Conservation (phyloP, 2,797 vertebrate species). For the Melanotaenia trifasciata region DNA sequence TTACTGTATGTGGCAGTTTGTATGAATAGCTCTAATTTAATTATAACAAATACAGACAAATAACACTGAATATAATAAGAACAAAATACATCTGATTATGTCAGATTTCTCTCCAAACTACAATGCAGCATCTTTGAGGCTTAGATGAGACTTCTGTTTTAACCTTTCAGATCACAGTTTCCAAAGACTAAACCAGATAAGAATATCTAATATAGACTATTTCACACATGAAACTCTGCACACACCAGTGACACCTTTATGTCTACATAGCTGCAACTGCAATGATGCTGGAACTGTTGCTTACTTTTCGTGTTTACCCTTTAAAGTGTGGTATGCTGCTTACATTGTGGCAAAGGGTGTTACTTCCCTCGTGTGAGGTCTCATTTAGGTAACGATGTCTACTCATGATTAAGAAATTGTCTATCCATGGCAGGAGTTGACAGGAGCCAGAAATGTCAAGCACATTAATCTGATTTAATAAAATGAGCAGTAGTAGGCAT, state of each 20-base stretch:
- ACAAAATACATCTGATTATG: neutral
- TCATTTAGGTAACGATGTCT: neutral
- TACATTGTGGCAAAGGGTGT: neutral
- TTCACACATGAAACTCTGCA: neutral
- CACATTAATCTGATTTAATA: neutral
- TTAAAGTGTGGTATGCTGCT: neutral
- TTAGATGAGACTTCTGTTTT: neutral
- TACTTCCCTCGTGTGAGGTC: neutral
- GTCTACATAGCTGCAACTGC: neutral
- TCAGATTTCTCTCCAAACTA: neutral
- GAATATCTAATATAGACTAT: neutral
- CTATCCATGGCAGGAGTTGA: too few relatives aligned
- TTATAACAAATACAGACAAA: neutral
- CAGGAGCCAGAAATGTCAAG: too few relatives aligned
- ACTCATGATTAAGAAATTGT: too few relatives aligned
- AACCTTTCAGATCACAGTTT: neutral
- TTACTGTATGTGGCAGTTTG: neutral
- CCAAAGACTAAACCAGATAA: neutral
- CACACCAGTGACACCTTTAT: too few relatives aligned
- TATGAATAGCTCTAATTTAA: neutral
- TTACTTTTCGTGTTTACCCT: neutral
- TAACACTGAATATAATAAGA: neutral
- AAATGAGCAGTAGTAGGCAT: neutral
- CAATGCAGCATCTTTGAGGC: too few relatives aligned
- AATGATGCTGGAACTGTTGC: neutral